A percentile compares a stretch with the other conserved stretches of the same genome.
phyloP scores from a whole-genome alignment of 1,140 invertebrate genomes.

The Caerostris darwini region DNA sequence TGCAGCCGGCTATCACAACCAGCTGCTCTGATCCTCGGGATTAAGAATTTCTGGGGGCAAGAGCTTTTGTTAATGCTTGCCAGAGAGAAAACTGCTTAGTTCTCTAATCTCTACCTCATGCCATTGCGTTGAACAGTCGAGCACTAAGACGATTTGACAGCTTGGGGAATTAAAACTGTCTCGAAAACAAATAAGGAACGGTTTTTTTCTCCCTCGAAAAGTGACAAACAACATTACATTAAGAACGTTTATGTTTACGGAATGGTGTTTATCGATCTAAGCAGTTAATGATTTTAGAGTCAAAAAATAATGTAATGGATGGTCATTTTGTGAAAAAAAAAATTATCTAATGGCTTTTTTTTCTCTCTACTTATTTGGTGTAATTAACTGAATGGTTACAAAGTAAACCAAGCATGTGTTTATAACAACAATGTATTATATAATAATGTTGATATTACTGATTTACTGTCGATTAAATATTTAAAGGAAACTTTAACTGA shows the following conservation, averaged over 20 bases:
- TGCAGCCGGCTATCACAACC: background rate
- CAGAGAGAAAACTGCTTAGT: constrained; percentile 37
- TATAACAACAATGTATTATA: too few relatives aligned
- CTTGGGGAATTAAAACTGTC: constrained; percentile 7
- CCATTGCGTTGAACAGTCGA: background rate
- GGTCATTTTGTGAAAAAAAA: too few relatives aligned
- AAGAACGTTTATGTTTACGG: background rate
- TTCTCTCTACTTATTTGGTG: too few relatives aligned
- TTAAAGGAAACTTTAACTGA: too few relatives aligned
- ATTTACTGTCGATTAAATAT: too few relatives aligned
- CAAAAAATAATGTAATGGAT: too few relatives aligned
- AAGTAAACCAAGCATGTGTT: too few relatives aligned
- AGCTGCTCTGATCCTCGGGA: constrained; percentile 14
- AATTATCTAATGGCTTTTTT: too few relatives aligned
- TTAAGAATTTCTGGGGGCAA: constrained; percentile 21
- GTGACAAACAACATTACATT: background rate
- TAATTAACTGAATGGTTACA: too few relatives aligned
- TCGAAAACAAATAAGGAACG: background rate
- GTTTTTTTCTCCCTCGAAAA: background rate
- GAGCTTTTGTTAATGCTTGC: constrained; percentile 35
- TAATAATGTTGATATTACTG: too few relatives aligned
- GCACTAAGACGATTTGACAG: background rate
- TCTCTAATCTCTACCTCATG: background rate
- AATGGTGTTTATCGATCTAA: background rate
- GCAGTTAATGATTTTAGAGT: background rate